A percentile compares a stretch with the other conserved stretches of the same genome.
These are phyloP conservation scores for Lathronympha strigana DNA, from an alignment of 2,888 invertebrate genomes.

Conservation along the genomic window DNA sequence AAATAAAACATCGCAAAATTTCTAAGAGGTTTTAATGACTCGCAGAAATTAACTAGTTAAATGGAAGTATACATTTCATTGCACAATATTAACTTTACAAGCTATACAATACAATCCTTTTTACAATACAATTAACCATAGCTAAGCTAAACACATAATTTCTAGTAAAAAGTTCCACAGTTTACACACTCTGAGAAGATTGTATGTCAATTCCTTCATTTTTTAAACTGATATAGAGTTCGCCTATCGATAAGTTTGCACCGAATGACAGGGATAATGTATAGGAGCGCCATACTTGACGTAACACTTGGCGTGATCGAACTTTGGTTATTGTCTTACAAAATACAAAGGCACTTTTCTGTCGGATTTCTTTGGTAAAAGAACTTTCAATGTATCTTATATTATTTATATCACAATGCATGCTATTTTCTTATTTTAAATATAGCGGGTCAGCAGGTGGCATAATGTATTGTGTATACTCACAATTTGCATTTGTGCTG, in stretches of 20 bases:
- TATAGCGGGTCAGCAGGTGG: constrained; percentile 1
- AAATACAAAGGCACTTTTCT: constrained; percentile 42
- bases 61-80: constrained; percentile 55
- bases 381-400: constrained; percentile 18
- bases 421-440: constrained; percentile 7
- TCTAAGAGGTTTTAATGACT: constrained; percentile 56
- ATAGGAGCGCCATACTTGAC: background rate
- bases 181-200: background rate
- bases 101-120: constrained; percentile 49
- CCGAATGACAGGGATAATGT: too few relatives aligned
- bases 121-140: constrained; percentile 3
- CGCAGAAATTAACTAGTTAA: constrained; percentile 43
- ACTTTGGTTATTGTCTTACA: constrained; percentile 27
- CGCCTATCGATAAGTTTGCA: too few relatives aligned
- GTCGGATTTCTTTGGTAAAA: constrained; percentile 39
- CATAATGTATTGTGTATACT: too few relatives aligned
- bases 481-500: background rate
- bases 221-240: too few relatives aligned
- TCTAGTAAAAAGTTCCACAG: background rate
- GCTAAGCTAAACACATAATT: background rate
- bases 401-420: constrained; percentile 30
- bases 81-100: constrained; percentile 54
- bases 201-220: background rate
- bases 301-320: background rate
- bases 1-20: constrained; percentile 49